Conservation (phyloP, 1,140 invertebrate genomes). For the Temnothorax longispinosus region DNA sequence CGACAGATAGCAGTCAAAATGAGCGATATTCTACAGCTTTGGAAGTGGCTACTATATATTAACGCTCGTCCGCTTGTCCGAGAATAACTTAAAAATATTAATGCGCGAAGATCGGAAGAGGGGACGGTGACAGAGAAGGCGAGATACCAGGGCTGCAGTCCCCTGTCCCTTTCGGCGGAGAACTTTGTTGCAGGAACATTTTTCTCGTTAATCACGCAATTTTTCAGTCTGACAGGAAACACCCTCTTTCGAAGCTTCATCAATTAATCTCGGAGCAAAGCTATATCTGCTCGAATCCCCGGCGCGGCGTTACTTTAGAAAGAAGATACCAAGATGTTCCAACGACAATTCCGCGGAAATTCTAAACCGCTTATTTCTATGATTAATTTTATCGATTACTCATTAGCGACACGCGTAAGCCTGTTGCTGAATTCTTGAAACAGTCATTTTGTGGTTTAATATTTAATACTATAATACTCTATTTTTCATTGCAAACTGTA, state of each 20-base stretch:
- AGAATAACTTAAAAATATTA: conserved; percentile 49
- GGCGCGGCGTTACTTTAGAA: conserved; percentile 19
- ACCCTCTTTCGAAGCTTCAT: conserved; percentile 60
- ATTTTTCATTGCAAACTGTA: not conserved
- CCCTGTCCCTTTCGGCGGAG: conserved; percentile 26
- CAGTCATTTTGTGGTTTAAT: not conserved
- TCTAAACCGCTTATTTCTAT: conserved; percentile 44
- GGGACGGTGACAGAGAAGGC: conserved; percentile 12
- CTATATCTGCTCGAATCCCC: conserved; percentile 34
- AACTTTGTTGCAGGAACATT: conserved; percentile 65
- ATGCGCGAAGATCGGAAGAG: not conserved
- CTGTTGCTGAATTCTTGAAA: not conserved
- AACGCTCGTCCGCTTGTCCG: not conserved
- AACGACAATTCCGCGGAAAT: conserved; percentile 36
- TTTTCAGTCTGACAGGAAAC: conserved; percentile 64
- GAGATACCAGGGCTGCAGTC: conserved; percentile 33
- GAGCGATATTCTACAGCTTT: conserved; percentile 13
- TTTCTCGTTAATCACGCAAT: conserved; percentile 66
- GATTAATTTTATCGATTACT: conserved; percentile 45
- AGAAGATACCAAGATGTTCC: not conserved
- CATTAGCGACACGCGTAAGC: not conserved
- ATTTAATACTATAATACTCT: conserved; percentile 25
- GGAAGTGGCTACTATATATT: conserved; percentile 16
- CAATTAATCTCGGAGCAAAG: conserved; percentile 59
- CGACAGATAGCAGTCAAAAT: not conserved